Evolutionary conservation across 2,797 vertebrate genomes (phyloP), one percentile per base, ranked within the genome.

Genomic region (Peromyscus attwateri): DNA sequence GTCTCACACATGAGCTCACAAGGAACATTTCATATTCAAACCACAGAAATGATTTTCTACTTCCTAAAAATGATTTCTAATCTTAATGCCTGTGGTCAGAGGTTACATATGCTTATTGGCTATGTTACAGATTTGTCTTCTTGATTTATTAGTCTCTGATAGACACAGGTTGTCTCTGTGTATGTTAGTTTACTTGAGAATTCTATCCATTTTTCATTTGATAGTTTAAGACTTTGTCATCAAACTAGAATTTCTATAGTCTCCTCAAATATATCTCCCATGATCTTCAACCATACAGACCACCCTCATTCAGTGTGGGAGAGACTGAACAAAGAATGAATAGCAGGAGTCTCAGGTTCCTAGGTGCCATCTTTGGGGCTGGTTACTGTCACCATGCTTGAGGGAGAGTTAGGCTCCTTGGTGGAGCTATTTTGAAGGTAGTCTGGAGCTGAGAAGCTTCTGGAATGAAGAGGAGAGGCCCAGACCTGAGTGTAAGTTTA

Each of bases 121-220:
- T 77, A 34, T 62, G 55, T 27, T 66, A 49, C 23, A 79, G 25
- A 76, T 37, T n/a, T n/a, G 11, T 77, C 73, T 49, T 77, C 46
- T 77, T 87, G 79, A 57, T 93, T 91, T 80, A 89, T 64, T 94
- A 89, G 70, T 94, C 88, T 87, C 89, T 92, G 62, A 91, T 70
- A 80, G 14, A 75, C 43, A 43, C 46, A 46, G 46, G 10, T 34
- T 92, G 89, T 84, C 29, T 64, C 13, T 84, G 55, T 49, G 68
- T 76, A 23, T 76, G 11, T 88, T 95, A 14, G 43, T 49, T 91
- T 96, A 79, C 34, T 90, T 88, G 90, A 60, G n/a, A 40, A 6
- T 62, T 90, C 31, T 87, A 16, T 68, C 6, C 17, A 79, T 93
- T 83, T 95, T 73, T 55, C 77, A n/a, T 85, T 77, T 60, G 66